Base-by-base conservation (phyloP, 1,140 invertebrate genomes). In the Drosophila neocordata region DNA sequence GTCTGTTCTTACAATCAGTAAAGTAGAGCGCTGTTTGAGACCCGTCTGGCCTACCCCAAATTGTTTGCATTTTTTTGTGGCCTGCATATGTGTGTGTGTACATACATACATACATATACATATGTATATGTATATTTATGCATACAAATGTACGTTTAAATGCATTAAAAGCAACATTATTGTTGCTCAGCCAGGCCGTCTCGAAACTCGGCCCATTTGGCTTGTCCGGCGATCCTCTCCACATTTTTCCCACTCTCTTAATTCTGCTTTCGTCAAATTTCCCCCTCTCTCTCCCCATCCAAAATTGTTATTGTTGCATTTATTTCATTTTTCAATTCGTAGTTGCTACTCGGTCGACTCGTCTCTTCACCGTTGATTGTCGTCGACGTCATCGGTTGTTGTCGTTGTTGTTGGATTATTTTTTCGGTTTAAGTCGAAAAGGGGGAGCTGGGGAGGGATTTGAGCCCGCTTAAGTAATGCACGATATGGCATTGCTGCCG, bases 381-480 rank as follows among this genome's bases (percentile, higher is more conserved):
- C 41, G 41, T 48, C 13, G 38, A 15, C 13, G 38, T 31, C 27
- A 31, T 31, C 27, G 27, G 27, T 31, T 7, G 6, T 31, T 6
- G 27, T 31, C 27, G 27, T 38, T 38, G n/a, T 38, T 18, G 13
- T 44, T 15, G 41, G 18, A 56, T 15, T 64, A 13, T 44, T 56
- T 15, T 64, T 20, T 55, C 34, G 57, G 38, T 66, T 3, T 61
- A 57, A 38, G 31, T 20, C 31, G 51, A 60, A 53, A 53, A 55
- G 67, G 34, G 65, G 56, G 65, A 27, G 27, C 51, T 58, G 62
- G 38, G 64, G 74, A 64, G 58, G 59, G 69, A 80, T 81, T 81
- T 81, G 76, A 79, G 78, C 78, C 78, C 73, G 63, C 78, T 75
- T 73, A 79, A 76, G 62, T 44, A 69, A 27, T 66, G 63, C 55